These are phyloP conservation scores for Oceanodroma tethys DNA, from an alignment of 2,113 vertebrate genomes.

Conservation along the genomic window DNA sequence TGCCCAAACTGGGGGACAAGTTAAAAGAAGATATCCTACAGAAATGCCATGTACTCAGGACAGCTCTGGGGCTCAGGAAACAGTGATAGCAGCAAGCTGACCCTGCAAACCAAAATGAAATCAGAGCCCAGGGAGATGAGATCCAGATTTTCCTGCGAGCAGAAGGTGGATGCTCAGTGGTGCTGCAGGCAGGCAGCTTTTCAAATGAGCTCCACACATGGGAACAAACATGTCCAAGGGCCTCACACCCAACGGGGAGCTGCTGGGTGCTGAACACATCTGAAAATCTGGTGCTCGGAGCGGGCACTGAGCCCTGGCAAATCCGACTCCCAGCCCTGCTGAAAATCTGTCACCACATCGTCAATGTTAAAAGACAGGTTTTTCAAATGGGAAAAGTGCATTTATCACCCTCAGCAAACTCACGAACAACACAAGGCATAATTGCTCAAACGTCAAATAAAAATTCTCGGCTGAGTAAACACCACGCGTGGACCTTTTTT, in stretches of 20 bases:
- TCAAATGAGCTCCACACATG: not conserved
- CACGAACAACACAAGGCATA: constrained; percentile 3
- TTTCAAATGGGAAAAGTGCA: constrained; percentile 10
- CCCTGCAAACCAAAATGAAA: not conserved
- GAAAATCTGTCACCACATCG: constrained; percentile 45
- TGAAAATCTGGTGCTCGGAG: not conserved
- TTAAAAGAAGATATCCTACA: not conserved
- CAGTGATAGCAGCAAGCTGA: not conserved
- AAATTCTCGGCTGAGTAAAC: constrained; percentile 38
- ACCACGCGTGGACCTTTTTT: constrained; percentile 10
- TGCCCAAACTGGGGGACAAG: not conserved
- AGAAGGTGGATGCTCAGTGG: not conserved
- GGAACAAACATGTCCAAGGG: not conserved
- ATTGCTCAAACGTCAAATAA: constrained; percentile 60
- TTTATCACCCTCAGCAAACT: constrained; percentile 45
- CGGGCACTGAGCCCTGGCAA: constrained; percentile 8
- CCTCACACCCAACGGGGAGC: not conserved
- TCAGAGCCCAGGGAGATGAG: not conserved
- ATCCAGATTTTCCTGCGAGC: constrained; percentile 18
- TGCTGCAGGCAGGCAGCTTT: not conserved
- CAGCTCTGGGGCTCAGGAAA: not conserved
- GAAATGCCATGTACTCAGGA: not conserved
- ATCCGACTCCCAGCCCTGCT: not conserved
- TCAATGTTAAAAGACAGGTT: constrained; percentile 41
- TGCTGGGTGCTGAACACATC: not conserved